Percentiles rank a stretch among this genome's conserved stretches.
phyloP scores from a whole-genome alignment of 2,113 vertebrate species.

The Bos javanicus region DNA sequence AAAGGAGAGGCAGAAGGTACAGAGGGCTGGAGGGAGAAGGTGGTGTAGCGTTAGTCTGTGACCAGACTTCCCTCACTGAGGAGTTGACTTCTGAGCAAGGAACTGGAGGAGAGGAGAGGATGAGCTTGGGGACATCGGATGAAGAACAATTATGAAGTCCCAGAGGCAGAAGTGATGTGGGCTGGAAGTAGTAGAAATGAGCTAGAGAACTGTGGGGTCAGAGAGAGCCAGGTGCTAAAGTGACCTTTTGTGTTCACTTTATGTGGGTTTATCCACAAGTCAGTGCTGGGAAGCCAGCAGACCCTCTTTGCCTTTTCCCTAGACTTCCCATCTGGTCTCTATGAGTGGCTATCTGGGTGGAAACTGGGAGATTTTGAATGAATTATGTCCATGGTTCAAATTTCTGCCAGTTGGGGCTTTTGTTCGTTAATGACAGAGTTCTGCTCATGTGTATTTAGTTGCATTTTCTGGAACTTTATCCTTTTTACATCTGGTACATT shows the following conservation, averaged over 20 bases:
- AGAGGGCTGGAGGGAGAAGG: not conserved
- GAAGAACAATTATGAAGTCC: not conserved
- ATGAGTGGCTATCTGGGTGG: not conserved
- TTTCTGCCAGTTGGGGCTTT: not conserved
- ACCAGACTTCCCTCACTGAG: not conserved
- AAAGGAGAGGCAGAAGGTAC: not conserved
- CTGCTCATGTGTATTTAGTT: not conserved
- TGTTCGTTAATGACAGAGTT: not conserved
- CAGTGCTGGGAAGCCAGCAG: not conserved
- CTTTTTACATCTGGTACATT: not conserved
- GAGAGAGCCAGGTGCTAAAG: not conserved
- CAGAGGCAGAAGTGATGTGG: not conserved
- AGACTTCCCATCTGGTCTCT: not conserved
- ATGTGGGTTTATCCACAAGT: not conserved
- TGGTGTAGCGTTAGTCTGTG: not conserved
- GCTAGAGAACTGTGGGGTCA: not conserved
- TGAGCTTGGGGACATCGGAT: not conserved
- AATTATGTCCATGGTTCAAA: not conserved
- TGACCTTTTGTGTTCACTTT: not conserved
- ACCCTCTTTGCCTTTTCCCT: not conserved
- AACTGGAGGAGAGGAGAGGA: not conserved
- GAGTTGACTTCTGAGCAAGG: not conserved
- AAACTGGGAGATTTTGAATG: not conserved
- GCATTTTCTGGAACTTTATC: slow-evolving; percentile 23
- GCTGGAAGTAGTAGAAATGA: not conserved